Evolutionary conservation across 92 coral and sea anemone species (phyloP).

Genomic region (Desmophyllum pertusum): DNA sequence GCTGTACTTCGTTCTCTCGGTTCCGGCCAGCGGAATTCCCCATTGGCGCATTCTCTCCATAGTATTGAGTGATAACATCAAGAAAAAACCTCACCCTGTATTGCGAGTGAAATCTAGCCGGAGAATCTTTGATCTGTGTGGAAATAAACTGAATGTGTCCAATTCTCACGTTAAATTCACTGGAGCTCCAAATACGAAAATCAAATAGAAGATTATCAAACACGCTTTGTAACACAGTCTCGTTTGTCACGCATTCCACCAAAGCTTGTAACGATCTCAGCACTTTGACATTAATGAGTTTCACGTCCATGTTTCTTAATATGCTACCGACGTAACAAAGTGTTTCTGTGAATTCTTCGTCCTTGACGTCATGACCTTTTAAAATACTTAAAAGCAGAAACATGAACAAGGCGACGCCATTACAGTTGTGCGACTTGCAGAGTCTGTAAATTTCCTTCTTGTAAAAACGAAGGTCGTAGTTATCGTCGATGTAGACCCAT

Average conservation of each 20-base stretch:
- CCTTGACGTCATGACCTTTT: constrained; percentile 68
- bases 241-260: constrained; percentile 81
- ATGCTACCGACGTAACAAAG: constrained; percentile 77
- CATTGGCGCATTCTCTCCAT: constrained; percentile 58
- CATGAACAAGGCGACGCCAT: constrained; percentile 65
- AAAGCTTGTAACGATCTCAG: constrained; percentile 82
- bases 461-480: constrained; percentile 49
- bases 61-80: constrained; percentile 85
- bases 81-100: constrained; percentile 89
- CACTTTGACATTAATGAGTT: constrained; percentile 75
- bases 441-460: constrained; percentile 62
- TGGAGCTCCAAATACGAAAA: constrained; percentile 88
- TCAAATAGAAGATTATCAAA: constrained; percentile 83
- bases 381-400: constrained; percentile 75
- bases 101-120: constrained; percentile 64
- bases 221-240: constrained; percentile 69
- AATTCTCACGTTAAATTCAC: constrained; percentile 80
- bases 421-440: constrained; percentile 59
- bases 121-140: constrained; percentile 87
- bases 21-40: constrained; percentile 56
- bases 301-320: constrained; percentile 68
- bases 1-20: constrained; percentile 61
- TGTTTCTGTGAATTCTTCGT: constrained; percentile 63
- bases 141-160: constrained; percentile 92
- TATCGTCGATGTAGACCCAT: constrained; percentile 68